Evolutionary conservation across 2,797 vertebrate species (phyloP).

Genomic region (Podargus strigoides): DNA sequence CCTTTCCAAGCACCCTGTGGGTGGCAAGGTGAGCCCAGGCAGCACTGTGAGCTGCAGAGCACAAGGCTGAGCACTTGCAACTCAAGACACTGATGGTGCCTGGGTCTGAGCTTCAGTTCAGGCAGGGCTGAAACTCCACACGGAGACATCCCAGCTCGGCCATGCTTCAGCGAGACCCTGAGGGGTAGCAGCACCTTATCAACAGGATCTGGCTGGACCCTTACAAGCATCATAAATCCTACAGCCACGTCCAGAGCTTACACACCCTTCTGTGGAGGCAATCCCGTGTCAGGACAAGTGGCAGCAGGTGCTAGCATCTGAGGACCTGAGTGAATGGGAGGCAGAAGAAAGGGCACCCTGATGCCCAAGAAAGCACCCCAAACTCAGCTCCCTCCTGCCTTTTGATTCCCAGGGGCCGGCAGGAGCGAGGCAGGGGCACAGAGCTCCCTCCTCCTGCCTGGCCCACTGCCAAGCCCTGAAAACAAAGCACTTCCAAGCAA

Average conservation of each 20-base stretch:
- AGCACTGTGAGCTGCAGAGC: not conserved
- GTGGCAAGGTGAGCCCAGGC: not conserved
- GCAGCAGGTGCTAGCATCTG: not conserved
- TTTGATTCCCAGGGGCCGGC: not conserved
- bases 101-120: not conserved
- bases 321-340: not conserved
- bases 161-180: not conserved
- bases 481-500: not conserved
- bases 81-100: not conserved
- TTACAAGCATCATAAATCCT: not conserved
- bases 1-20: not conserved
- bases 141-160: not conserved
- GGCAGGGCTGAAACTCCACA: not conserved
- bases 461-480: not conserved
- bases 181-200: not conserved
- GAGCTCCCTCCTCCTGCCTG: not conserved
- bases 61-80: not conserved
- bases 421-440: not conserved
- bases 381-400: not conserved
- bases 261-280: not conserved
- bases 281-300: not conserved
- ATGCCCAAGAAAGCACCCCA: not conserved
- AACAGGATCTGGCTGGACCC: not conserved
- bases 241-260: rapidly evolving
- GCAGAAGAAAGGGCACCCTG: not conserved